Evolutionary conservation across 2,888 invertebrate genomes (phyloP).

Genomic region (Polymixis lichenea): DNA sequence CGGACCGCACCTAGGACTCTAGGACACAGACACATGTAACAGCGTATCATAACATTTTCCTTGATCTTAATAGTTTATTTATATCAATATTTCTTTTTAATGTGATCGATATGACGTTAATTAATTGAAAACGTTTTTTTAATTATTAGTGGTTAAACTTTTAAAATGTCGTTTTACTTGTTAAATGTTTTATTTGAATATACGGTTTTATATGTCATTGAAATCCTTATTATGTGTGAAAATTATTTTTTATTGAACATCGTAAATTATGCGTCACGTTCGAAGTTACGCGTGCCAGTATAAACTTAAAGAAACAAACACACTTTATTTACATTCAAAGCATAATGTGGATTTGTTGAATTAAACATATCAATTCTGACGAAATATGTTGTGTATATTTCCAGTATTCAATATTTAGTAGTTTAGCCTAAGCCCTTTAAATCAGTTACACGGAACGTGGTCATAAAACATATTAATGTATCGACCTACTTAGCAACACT

Average conservation of each 20-base stretch:
- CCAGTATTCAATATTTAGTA: conserved; percentile 18
- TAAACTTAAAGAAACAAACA: too few relatives aligned
- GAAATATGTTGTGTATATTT: conserved; percentile 14
- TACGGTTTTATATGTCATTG: conserved; percentile 6
- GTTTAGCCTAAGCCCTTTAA: conserved; percentile 50
- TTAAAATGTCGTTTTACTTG: conserved; percentile 13
- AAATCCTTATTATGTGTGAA: conserved; percentile 47
- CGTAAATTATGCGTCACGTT: conserved; percentile 28
- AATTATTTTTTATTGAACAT: conserved; percentile 32
- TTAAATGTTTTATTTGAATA: not conserved
- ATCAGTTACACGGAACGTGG: conserved; percentile 36
- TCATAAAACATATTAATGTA: conserved; percentile 57
- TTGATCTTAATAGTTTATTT: conserved; percentile 64
- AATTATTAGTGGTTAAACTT: conserved; percentile 24
- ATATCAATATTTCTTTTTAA: conserved; percentile 60
- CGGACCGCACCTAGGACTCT: conserved; percentile 62
- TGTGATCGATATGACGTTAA: conserved; percentile 54
- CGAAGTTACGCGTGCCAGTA: not conserved
- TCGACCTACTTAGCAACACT: conserved; percentile 52
- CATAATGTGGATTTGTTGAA: not conserved
- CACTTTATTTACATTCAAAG: not conserved
- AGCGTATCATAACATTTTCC: conserved; percentile 59
- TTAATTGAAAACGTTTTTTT: conserved; percentile 48
- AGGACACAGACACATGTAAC: conserved; percentile 50
- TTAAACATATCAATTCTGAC: conserved; percentile 18